These are phyloP conservation scores for Spea bombifrons DNA, from an alignment of 2,113 vertebrate genomes.

Conservation along the genomic window DNA sequence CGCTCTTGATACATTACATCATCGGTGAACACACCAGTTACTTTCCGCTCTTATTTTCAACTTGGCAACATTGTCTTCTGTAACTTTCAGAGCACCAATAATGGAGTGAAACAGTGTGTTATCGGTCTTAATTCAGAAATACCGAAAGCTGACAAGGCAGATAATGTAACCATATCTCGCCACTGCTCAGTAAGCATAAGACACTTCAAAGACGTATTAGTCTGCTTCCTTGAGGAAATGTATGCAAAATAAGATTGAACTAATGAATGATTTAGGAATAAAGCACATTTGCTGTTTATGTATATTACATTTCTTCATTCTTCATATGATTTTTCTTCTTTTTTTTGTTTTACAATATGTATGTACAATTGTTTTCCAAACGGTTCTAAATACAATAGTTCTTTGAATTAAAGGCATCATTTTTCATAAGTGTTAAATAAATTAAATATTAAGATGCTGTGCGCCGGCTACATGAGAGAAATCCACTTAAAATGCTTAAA, in stretches of 20 bases:
- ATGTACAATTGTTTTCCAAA: conserved; percentile 36
- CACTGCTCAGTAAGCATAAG: conserved; percentile 19
- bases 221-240: conserved; percentile 22
- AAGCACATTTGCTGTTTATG: conserved; percentile 23
- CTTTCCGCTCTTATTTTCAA: no score
- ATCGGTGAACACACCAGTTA: no score
- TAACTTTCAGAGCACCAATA: no score
- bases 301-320: conserved; percentile 20
- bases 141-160: neutral
- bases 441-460: conserved; percentile 41
- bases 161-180: conserved; percentile 31
- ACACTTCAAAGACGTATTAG: conserved; percentile 33
- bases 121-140: no score
- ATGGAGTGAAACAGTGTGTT: no score
- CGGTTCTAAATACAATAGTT: conserved; percentile 18
- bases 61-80: no score
- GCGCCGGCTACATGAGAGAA: conserved; percentile 16
- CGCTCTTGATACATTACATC: no score
- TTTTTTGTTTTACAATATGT: conserved; percentile 25
- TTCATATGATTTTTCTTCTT: conserved; percentile 4
- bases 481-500: conserved; percentile 30
- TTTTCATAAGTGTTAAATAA: conserved; percentile 49
- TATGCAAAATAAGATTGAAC: conserved; percentile 26
- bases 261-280: conserved; percentile 38
- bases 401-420: conserved; percentile 46